Base-by-base conservation (phyloP, 2,797 vertebrate species). In the Sebastes kiyomatsui region DNA sequence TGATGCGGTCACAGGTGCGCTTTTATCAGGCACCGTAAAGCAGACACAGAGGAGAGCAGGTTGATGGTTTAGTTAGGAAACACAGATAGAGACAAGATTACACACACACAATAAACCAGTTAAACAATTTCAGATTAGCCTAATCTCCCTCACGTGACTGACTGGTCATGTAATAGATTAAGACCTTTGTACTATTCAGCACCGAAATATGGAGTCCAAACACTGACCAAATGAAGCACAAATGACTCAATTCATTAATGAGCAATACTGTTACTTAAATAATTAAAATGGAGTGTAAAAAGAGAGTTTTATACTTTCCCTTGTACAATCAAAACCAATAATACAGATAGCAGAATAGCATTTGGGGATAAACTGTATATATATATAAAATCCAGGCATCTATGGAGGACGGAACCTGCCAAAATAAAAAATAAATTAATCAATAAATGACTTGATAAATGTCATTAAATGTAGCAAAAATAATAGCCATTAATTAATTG, bases 71-170 rank as follows among this genome's bases (percentile, higher is more conserved):
- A 5, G 32, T 22, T n/a, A 14, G 6, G 16, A 46, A 72, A n/a
- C 74, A n/a, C 20, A 64, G 11, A 7, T 59, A 1, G 11, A 22
- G 28, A 33, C 38, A 8, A 52, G 61, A 32, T 22, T 10, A 66
- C 11, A 10, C 60, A 49, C 65, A 62, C n/a, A 20, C 22, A 25
- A 12, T 61, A 28, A 85, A 25, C 30, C 69, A 56, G 42, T 78
- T 71, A 72, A 46, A 25, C 20, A 23, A 16, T 2, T 30, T 52
- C 33, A 64, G 28, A 72, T 74, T 52, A 73, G 22, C 12, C 16
- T 72, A 72, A 82, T 67, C 76, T 67, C 76, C 66, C 27, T 28
- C 77, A 73, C 58, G 65, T 77, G 69, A 25, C 42, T 77, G 69
- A 25, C 33, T 62, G 38, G 14, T 23, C 1, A 5, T 46, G 38